Evolutionary conservation across 2,888 invertebrate genomes (phyloP), one percentile per base, ranked within the genome.

Genomic region (Erebia aethiops): DNA sequence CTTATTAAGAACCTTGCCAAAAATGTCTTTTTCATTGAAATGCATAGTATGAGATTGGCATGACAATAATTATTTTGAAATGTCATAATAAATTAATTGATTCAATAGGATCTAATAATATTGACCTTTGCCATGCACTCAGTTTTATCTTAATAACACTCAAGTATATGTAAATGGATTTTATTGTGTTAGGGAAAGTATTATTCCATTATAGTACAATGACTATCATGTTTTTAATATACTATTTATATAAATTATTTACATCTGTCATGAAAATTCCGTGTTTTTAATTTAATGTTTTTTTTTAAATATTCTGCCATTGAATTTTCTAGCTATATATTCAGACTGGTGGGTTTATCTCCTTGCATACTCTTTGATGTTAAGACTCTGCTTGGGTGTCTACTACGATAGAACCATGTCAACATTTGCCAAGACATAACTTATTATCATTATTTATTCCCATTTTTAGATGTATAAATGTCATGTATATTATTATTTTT

Each of bases 401-500:
- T 35, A 35, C 35, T 35, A 35, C 7, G 35, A 35, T 35, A 35
- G 0, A 35, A 35, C 35, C 7, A n/a, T 16, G n/a, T 26, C 56
- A 66, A 62, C 64, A 64, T 64, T 63, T 54, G 35, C 61, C 54
- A 62, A 73, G 18, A 21, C 21, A 58, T 73, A 75, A 75, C 60
- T 73, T 73, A 73, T 73, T 73, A 66, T 72, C 76, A 74, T 68
- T 74, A 77, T 77, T 77, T 77, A 77, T 77, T 56, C 68, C 61
- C 75, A 75, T 77, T 67, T 66, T 57, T 67, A 73, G 71, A 54
- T 68, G 58, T 69, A 43, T 71, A 72, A 70, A 67, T 74, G 67
- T 65, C 68, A 67, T 21, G 2, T 41, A 72, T 70, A 73, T 74
- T 71, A 74, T 73, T 75, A 35, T 75, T 75, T 73, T 74, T 75